Percentiles rank a stretch among this genome's conserved stretches.
Conservation (phyloP, 2,797 vertebrate species). For the Pipistrellus pipistrellus region DNA sequence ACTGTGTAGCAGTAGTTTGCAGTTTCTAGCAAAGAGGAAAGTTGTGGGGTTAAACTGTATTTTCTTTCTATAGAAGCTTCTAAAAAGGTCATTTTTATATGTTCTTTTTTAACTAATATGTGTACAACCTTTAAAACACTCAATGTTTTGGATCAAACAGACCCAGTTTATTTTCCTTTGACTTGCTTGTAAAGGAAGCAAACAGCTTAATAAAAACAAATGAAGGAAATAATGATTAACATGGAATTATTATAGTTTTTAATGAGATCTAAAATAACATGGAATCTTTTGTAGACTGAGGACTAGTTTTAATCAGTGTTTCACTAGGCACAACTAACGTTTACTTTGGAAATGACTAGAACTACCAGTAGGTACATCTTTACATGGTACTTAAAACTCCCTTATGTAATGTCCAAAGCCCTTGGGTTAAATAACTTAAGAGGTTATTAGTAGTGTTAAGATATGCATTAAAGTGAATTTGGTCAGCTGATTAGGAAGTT, state of each 20-base stretch:
- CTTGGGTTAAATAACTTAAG: constrained; percentile 64
- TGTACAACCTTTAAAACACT: constrained; percentile 91
- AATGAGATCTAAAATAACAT: constrained; percentile 86
- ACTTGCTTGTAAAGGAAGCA: constrained; percentile 92
- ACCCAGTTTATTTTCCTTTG: constrained; percentile 91
- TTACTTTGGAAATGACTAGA: constrained; percentile 72
- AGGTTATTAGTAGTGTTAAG: constrained; percentile 62
- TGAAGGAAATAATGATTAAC: constrained; percentile 90
- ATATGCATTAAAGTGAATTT: constrained; percentile 62
- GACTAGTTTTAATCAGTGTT: constrained; percentile 75
- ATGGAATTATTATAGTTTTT: constrained; percentile 90
- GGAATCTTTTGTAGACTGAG: constrained; percentile 74
- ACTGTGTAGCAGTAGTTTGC: constrained; percentile 90
- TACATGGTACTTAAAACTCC: constrained; percentile 68
- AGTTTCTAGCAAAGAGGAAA: constrained; percentile 90
- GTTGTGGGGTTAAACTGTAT: constrained; percentile 92
- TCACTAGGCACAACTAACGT: constrained; percentile 70
- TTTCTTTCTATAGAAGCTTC: constrained; percentile 92
- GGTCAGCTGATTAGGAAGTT: constrained; percentile 62
- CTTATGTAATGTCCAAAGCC: constrained; percentile 60
- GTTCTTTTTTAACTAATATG: constrained; percentile 91
- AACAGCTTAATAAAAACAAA: constrained; percentile 91
- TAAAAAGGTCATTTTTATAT: constrained; percentile 93
- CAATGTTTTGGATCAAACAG: constrained; percentile 90
- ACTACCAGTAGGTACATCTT: constrained; percentile 70